Conservation (phyloP, 2,797 vertebrate genomes). For the Carapus acus region DNA sequence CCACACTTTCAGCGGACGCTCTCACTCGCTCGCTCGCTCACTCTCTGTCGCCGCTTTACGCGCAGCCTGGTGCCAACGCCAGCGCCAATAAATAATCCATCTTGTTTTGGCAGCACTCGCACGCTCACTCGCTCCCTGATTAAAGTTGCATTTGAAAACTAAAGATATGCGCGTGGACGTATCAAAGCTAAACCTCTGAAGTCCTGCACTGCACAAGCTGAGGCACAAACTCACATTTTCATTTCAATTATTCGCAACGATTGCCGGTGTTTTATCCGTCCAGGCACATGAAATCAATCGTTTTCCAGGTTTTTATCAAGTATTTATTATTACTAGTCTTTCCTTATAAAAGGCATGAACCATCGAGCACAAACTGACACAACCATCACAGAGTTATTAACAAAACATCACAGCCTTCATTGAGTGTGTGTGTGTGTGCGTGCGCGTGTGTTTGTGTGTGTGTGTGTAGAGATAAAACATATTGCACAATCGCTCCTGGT, state of each 20-base stretch:
- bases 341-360: too few relatives aligned
- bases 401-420: not conserved
- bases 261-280: too few relatives aligned
- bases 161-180: constrained; percentile 3
- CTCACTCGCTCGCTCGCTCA: too few relatives aligned
- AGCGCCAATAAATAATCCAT: constrained; percentile 32
- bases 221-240: constrained; percentile 2
- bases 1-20: constrained; percentile 15
- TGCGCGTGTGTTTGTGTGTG: not conserved
- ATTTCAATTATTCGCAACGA: not conserved
- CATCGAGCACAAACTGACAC: too few relatives aligned
- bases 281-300: too few relatives aligned
- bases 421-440: not conserved
- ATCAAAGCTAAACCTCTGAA: constrained; percentile 14
- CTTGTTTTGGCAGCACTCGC: constrained; percentile 41
- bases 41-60: constrained; percentile 32
- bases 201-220: not conserved
- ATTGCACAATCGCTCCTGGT: not conserved
- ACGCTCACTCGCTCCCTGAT: constrained; percentile 10
- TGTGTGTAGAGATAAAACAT: not conserved
- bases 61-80: constrained; percentile 23
- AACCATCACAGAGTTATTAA: not conserved
- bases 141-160: constrained; percentile 7
- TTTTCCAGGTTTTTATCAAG: too few relatives aligned
- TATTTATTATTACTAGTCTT: not conserved